Evolutionary conservation across 2,113 vertebrate genomes (phyloP).

Genomic region (Sula dactylatra): DNA sequence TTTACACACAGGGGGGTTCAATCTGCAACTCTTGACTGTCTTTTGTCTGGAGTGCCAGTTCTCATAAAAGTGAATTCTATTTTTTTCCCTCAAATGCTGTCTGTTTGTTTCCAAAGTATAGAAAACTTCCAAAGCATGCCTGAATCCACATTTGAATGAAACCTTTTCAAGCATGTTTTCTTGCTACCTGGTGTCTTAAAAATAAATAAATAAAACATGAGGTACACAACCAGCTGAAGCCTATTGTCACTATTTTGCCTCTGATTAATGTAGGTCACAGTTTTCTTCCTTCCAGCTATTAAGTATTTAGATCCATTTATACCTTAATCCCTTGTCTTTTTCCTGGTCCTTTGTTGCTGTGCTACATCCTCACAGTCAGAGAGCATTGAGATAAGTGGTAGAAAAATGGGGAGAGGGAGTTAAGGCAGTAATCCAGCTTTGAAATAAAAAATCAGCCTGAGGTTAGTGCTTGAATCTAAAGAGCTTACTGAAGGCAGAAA

Average conservation of each 20-base stretch:
- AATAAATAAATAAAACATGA: background rate
- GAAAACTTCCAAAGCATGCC: background rate
- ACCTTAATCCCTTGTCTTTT: slow-evolving; percentile 40
- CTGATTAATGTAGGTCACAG: slow-evolving; percentile 20
- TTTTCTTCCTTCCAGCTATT: slow-evolving; percentile 9
- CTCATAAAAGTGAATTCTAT: background rate
- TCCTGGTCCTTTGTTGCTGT: slow-evolving; percentile 8
- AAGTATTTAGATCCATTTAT: slow-evolving; percentile 47
- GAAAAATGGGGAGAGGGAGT: slow-evolving; percentile 25
- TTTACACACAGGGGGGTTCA: background rate
- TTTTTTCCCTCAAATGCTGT: background rate
- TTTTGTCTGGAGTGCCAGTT: background rate
- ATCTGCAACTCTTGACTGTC: background rate
- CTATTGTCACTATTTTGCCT: background rate
- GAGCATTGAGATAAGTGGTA: slow-evolving; percentile 23
- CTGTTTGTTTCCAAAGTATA: background rate
- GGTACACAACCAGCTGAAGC: background rate
- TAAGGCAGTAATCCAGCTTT: slow-evolving; percentile 45
- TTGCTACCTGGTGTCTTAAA: background rate
- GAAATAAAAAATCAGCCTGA: slow-evolving; percentile 32
- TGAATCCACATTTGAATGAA: background rate
- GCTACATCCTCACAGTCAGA: slow-evolving; percentile 39
- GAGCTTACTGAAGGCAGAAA: background rate
- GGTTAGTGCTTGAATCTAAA: slow-evolving; percentile 21
- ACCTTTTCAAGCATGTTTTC: background rate